A percentile compares a stretch with the other conserved stretches of the same genome.
These are phyloP conservation scores for Dioctria rufipes DNA, from an alignment of 2,888 invertebrate genomes.

Conservation along the genomic window DNA sequence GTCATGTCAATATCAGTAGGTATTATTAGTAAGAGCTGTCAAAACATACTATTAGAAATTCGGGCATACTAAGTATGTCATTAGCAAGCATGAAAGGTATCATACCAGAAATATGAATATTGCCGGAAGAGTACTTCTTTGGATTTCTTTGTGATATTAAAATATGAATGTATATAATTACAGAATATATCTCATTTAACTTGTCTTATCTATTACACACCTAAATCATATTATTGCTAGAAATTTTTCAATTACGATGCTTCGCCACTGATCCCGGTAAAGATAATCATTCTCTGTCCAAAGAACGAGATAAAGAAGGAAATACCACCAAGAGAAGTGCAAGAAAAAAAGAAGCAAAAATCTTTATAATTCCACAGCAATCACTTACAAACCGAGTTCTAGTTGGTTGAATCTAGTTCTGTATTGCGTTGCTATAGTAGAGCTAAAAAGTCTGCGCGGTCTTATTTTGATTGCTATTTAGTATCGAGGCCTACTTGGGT, in stretches of 20 bases:
- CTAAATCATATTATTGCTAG: constrained; percentile 8
- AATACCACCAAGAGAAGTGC: background rate
- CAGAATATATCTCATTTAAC: constrained; percentile 15
- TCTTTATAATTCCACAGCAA: background rate
- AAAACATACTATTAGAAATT: too few species aligned
- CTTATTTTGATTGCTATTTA: constrained; percentile 12
- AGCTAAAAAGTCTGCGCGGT: background rate
- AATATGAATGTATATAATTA: background rate
- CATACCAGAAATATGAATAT: too few species aligned
- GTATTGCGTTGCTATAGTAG: background rate
- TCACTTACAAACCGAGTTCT: background rate
- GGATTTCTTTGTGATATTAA: too few species aligned
- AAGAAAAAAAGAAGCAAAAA: background rate
- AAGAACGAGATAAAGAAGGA: background rate
- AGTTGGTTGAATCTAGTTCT: background rate
- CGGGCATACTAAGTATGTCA: too few species aligned
- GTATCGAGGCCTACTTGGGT: background rate
- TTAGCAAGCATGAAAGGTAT: too few species aligned
- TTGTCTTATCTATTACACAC: constrained; percentile 6
- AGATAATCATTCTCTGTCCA: background rate
- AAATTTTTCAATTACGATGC: constrained; percentile 11
- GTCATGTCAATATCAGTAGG: too few species aligned
- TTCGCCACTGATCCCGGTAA: constrained; percentile 16
- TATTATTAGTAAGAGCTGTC: too few species aligned
- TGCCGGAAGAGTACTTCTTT: too few species aligned